Percentiles rank a stretch among this genome's conserved stretches.
Evolutionary conservation across 1,140 invertebrate species (phyloP).

Genomic region (Nomia melanderi): DNA sequence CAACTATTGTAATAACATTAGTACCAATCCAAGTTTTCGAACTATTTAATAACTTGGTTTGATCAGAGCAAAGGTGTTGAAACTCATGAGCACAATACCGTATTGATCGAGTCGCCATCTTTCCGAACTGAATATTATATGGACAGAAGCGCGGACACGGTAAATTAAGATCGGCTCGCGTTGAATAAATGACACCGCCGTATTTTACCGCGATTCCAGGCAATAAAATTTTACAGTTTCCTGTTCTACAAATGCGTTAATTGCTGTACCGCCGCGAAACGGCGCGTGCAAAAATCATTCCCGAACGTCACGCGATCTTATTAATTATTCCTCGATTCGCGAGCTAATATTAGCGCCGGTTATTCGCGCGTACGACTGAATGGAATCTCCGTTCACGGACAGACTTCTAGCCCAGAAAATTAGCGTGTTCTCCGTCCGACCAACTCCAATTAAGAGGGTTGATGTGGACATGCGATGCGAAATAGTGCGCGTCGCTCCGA

Average conservation of each 20-base stretch:
- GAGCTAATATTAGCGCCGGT: conserved; percentile 10
- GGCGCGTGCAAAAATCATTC: conserved; percentile 3
- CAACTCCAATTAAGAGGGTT: conserved; percentile 34
- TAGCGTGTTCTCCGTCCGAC: conserved; percentile 30
- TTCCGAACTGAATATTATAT: background rate
- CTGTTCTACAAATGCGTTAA: background rate
- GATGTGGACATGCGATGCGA: conserved; percentile 32
- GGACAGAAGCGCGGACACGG: background rate
- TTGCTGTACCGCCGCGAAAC: background rate
- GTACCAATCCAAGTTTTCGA: too few relatives aligned
- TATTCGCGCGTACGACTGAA: conserved; percentile 9
- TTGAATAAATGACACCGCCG: background rate
- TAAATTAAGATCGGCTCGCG: background rate
- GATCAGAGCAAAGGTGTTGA: background rate
- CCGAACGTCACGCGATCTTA: conserved; percentile 6
- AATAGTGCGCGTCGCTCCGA: conserved; percentile 7
- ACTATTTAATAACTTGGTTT: background rate
- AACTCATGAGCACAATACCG: background rate
- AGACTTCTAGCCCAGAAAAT: conserved; percentile 10
- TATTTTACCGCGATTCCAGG: background rate
- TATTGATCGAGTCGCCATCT: background rate
- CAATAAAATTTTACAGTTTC: background rate
- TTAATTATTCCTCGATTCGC: conserved; percentile 14
- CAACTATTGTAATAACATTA: too few relatives aligned
- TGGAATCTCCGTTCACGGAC: background rate